Evolutionary conservation across 1,140 invertebrate species (phyloP).

Genomic region (Aphis craccivora): DNA sequence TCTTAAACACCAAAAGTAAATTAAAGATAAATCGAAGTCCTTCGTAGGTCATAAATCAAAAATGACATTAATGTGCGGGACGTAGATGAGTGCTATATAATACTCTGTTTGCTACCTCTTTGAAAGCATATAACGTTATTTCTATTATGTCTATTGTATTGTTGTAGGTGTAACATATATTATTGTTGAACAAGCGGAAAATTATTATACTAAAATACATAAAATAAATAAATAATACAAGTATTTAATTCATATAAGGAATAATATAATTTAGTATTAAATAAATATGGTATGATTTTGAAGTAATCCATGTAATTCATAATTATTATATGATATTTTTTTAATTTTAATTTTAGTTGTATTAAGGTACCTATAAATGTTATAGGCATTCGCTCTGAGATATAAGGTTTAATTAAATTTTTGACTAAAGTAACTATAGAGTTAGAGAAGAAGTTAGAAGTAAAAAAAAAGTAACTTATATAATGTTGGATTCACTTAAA

Average conservation of each 20-base stretch:
- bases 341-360: neutral
- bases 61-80: conserved; percentile 8
- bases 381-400: neutral
- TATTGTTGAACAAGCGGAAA: neutral
- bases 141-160: neutral
- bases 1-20: conserved; percentile 24
- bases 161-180: neutral
- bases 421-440: too few relatives aligned
- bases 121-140: neutral
- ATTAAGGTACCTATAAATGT: neutral
- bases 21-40: conserved; percentile 35
- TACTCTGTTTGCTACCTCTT: conserved; percentile 16
- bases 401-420: too few relatives aligned
- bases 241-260: neutral
- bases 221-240: neutral
- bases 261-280: neutral
- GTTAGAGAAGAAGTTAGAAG: too few relatives aligned
- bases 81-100: neutral
- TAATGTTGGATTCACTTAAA: neutral
- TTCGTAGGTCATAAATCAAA: conserved; percentile 11
- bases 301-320: neutral
- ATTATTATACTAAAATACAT: neutral
- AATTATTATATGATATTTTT: too few relatives aligned
- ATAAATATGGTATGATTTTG: neutral
- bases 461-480: neutral